Evolutionary conservation across 2,113 vertebrate species (phyloP).

Genomic region (Sceloporus undulatus): DNA sequence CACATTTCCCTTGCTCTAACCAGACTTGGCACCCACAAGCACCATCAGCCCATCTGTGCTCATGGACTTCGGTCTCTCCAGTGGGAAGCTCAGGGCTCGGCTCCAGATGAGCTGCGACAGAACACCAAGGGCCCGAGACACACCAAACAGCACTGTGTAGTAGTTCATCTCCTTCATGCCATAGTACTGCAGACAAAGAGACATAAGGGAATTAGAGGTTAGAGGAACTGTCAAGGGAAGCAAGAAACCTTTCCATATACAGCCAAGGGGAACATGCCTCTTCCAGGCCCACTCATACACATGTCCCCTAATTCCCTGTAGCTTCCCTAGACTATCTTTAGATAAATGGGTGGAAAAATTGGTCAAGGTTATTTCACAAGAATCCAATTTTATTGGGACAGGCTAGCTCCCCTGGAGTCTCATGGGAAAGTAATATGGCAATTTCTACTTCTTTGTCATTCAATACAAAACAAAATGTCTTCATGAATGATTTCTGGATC

Average conservation of each 20-base stretch:
- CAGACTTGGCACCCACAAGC: conserved; percentile 89
- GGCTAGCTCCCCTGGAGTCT: not conserved
- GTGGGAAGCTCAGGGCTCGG: conserved; percentile 91
- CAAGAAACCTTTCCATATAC: not conserved
- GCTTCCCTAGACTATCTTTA: not conserved
- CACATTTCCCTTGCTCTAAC: conserved; percentile 73
- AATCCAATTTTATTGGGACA: not conserved
- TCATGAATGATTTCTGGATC: not conserved
- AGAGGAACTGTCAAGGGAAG: not conserved
- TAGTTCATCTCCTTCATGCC: conserved; percentile 99
- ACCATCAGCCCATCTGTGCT: conserved; percentile 93
- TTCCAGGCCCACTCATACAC: not conserved
- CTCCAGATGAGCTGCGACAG: conserved; percentile 96
- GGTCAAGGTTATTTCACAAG: not conserved
- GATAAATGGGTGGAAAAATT: not conserved
- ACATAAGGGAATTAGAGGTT: not conserved
- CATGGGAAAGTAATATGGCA: not conserved
- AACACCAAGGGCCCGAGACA: conserved; percentile 93
- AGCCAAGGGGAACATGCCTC: not conserved
- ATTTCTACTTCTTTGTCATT: not conserved
- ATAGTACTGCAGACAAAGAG: conserved; percentile 84
- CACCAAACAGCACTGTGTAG: conserved; percentile 97
- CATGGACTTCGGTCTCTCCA: conserved; percentile 98
- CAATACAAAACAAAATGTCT: not conserved
- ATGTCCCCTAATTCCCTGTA: not conserved